Evolutionary conservation across 2,113 vertebrate species (phyloP).

Genomic region (Rhipidura dahli): DNA sequence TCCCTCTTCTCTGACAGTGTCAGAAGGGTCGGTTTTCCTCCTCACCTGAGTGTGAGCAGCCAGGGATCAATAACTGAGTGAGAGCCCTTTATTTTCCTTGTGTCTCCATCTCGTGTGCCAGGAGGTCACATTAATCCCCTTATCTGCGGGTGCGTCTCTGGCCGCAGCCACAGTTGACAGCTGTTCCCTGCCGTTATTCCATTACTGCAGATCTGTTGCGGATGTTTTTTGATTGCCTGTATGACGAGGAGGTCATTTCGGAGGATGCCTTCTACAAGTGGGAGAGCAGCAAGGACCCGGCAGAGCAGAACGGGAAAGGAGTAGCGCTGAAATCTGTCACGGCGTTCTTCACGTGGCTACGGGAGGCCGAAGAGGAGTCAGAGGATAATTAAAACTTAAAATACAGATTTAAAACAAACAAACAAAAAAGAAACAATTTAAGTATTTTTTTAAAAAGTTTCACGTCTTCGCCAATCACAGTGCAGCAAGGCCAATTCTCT

Average conservation of each 20-base stretch:
- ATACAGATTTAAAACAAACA: conserved; percentile 56
- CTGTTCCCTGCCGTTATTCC: neutral
- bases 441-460: conserved; percentile 84
- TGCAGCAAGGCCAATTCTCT: conserved; percentile 83
- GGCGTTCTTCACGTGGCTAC: conserved; percentile 96
- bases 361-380: conserved; percentile 97
- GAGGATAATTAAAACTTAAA: conserved; percentile 91
- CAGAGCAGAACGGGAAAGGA: conserved; percentile 91
- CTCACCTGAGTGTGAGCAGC: neutral
- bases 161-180: neutral
- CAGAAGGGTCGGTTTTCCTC: neutral
- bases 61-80: neutral
- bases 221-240: conserved; percentile 99
- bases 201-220: conserved; percentile 84
- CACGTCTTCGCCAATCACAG: conserved; percentile 82
- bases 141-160: neutral
- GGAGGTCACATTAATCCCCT: neutral
- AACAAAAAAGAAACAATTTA: conserved; percentile 68
- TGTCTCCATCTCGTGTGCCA: neutral
- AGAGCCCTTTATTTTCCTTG: neutral
- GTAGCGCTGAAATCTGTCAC: conserved; percentile 96
- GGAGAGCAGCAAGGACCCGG: conserved; percentile 95
- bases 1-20: neutral
- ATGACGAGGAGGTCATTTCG: conserved; percentile 97
- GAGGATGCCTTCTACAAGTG: conserved; percentile 98